A percentile compares a stretch with the other conserved stretches of the same genome.
Conservation (phyloP, 2,113 vertebrate species). For the Probosciger aterrimus region DNA sequence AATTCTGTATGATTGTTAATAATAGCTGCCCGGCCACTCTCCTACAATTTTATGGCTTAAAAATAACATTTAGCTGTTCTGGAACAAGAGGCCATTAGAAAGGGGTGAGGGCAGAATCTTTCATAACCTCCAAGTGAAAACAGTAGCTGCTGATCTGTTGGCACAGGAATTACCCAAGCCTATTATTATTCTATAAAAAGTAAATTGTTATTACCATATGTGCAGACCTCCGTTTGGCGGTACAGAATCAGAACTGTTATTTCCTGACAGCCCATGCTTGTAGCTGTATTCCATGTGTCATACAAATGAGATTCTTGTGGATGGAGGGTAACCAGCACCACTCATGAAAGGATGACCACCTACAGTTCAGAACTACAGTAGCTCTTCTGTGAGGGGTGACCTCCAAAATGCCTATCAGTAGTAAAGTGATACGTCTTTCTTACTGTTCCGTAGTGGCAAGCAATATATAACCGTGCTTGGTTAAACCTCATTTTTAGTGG, state of each 20-base stretch:
- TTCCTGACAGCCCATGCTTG: not conserved
- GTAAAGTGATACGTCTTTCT: not conserved
- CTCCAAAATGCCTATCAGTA: not conserved
- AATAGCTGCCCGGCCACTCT: slow-evolving; percentile 44
- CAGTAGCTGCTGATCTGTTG: slow-evolving; percentile 49
- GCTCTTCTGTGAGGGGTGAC: not conserved
- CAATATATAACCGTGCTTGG: not conserved
- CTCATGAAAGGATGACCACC: not conserved
- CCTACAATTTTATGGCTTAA: slow-evolving; percentile 56
- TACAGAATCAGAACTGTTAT: not conserved
- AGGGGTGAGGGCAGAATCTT: slow-evolving; percentile 44
- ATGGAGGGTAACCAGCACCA: not conserved
- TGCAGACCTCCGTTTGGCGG: slow-evolving; percentile 16
- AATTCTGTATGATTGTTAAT: slow-evolving; percentile 57
- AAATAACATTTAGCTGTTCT: slow-evolving; percentile 59
- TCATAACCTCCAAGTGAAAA: slow-evolving; percentile 43
- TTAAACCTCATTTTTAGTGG: not conserved
- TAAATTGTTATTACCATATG: slow-evolving; percentile 42
- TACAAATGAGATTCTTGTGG: not conserved
- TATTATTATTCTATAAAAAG: slow-evolving; percentile 68
- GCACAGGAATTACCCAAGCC: slow-evolving; percentile 43
- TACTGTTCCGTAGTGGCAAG: not conserved
- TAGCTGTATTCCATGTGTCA: not conserved
- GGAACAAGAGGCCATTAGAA: slow-evolving; percentile 44
- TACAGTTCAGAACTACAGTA: not conserved